These are phyloP conservation scores for Portunus trituberculatus DNA, from an alignment of 1,140 invertebrate genomes.

Conservation along the genomic window DNA sequence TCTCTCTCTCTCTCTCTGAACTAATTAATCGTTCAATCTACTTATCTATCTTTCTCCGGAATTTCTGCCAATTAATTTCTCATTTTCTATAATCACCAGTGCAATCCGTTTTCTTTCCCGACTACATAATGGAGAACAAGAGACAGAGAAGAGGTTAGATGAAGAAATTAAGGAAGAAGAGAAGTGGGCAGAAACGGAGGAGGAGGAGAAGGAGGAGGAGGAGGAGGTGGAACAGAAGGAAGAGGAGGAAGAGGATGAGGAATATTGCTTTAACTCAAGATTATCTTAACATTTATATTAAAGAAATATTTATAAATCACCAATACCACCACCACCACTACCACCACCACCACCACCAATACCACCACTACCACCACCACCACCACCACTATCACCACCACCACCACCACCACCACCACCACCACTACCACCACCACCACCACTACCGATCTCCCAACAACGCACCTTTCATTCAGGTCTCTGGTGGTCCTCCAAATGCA, in stretches of 20 bases:
- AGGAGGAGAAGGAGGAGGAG: background rate
- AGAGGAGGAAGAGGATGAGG: background rate
- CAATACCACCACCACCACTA: too few species aligned
- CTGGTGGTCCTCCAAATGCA: too few species aligned
- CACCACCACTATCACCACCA: too few species aligned
- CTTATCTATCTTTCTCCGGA: background rate
- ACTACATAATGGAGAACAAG: background rate
- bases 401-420: too few species aligned
- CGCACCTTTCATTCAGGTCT: too few species aligned
- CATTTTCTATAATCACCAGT: background rate
- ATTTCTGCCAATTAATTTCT: conserved; percentile 15
- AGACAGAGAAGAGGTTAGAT: background rate
- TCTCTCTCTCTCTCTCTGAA: background rate
- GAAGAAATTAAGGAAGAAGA: background rate
- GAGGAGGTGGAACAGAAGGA: background rate
- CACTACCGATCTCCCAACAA: too few species aligned
- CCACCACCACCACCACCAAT: too few species aligned
- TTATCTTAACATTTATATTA: too few species aligned
- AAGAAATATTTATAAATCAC: too few species aligned
- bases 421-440: too few species aligned
- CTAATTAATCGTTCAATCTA: background rate
- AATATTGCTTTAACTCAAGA: too few species aligned
- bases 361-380: too few species aligned
- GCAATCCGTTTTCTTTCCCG: background rate
- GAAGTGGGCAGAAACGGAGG: background rate